A percentile compares a stretch with the other conserved stretches of the same genome.
These are phyloP conservation scores for Leptosomus discolor DNA, from an alignment of 2,113 vertebrate genomes.

Conservation along the genomic window DNA sequence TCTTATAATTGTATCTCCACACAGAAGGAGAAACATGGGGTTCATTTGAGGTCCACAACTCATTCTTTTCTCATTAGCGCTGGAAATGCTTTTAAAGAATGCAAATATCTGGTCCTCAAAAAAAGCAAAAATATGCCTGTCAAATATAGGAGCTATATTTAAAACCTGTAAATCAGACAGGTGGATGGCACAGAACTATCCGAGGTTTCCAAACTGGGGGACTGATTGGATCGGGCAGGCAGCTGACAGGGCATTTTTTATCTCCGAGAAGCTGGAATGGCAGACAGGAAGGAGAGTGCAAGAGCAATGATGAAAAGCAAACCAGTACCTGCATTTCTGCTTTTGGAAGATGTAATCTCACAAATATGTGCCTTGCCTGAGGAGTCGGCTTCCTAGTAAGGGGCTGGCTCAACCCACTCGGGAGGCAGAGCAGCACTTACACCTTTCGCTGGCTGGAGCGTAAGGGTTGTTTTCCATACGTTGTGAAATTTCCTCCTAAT, in stretches of 20 bases:
- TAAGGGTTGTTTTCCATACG: neutral
- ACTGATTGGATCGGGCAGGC: neutral
- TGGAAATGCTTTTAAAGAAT: neutral
- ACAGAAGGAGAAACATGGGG: accelerated
- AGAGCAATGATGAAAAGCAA: slow-evolving; percentile 1
- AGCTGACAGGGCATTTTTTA: neutral
- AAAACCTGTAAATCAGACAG: neutral
- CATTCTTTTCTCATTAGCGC: neutral
- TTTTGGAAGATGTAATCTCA: slow-evolving; percentile 14
- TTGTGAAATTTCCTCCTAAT: neutral
- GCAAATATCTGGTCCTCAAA: neutral
- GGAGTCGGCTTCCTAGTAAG: neutral
- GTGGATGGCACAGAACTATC: neutral
- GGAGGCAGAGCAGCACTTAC: neutral
- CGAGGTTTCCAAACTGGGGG: neutral
- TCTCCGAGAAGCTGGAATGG: neutral
- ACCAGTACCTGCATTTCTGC: neutral
- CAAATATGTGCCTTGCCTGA: slow-evolving; percentile 24
- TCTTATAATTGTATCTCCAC: neutral
- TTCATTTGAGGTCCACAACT: neutral
- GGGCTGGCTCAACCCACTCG: neutral
- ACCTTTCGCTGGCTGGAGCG: neutral
- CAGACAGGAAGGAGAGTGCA: neutral
- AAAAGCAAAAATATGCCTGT: neutral
- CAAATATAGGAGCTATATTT: neutral